Evolutionary conservation across 2,888 invertebrate genomes (phyloP).

Genomic region (Altica lythri): DNA sequence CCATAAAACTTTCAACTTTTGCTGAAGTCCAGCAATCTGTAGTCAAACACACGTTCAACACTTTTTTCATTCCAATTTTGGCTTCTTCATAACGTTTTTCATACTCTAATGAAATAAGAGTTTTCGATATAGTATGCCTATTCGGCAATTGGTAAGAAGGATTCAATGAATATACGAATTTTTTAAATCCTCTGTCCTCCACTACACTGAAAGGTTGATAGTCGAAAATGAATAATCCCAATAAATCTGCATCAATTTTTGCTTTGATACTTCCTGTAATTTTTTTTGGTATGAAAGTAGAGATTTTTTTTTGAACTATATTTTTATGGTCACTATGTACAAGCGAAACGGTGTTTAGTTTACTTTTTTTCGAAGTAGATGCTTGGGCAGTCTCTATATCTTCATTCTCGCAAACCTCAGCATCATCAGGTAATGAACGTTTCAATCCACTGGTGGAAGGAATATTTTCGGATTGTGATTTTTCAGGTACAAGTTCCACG

Average conservation of each 20-base stretch:
- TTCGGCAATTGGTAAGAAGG: constrained; percentile 24
- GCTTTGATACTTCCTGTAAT: too few relatives aligned
- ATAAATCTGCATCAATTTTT: neutral
- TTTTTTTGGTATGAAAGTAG: neutral
- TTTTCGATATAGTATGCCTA: constrained; percentile 20
- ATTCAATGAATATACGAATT: constrained; percentile 23
- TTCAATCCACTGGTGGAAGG: neutral
- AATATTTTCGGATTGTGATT: neutral
- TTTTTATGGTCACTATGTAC: neutral
- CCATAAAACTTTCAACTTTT: constrained; percentile 25
- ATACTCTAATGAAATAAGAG: constrained; percentile 22
- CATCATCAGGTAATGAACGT: neutral
- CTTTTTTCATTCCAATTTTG: constrained; percentile 12
- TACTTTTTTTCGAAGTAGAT: neutral
- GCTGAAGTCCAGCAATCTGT: constrained; percentile 31
- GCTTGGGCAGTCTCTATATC: too few relatives aligned
- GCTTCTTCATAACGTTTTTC: constrained; percentile 12
- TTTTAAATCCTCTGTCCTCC: constrained; percentile 28
- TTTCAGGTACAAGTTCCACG: neutral
- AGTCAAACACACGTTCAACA: constrained; percentile 17
- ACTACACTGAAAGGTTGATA: constrained; percentile 29
- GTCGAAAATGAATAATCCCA: neutral
- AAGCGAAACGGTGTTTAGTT: neutral
- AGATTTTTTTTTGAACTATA: neutral
- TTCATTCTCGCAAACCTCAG: too few relatives aligned